Evolutionary conservation across 1,140 invertebrate genomes (phyloP).

Genomic region (Dendroctonus ponderosae): DNA sequence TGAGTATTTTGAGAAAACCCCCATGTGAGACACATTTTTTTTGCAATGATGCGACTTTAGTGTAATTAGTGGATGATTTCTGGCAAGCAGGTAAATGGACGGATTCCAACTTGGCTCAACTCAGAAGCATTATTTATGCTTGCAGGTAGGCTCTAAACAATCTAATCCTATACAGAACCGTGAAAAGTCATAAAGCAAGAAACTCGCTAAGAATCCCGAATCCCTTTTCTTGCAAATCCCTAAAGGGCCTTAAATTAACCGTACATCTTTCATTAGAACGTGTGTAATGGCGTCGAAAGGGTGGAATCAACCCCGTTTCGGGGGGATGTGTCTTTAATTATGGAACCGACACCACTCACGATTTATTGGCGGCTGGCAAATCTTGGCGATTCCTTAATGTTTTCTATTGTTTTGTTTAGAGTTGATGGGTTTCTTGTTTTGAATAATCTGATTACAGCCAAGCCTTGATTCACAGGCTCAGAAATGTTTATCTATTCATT

Average conservation of each 20-base stretch:
- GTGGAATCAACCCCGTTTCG: slow-evolving; percentile 26
- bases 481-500: too few relatives aligned
- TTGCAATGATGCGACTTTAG: too few relatives aligned
- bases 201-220: slow-evolving; percentile 30
- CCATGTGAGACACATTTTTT: too few relatives aligned
- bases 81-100: not conserved
- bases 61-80: too few relatives aligned
- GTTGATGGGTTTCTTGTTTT: too few relatives aligned
- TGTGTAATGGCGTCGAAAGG: slow-evolving; percentile 35
- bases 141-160: slow-evolving; percentile 22
- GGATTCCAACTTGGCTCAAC: not conserved
- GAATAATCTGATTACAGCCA: too few relatives aligned
- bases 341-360: slow-evolving; percentile 34
- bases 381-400: slow-evolving; percentile 22
- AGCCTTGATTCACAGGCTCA: too few relatives aligned
- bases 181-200: slow-evolving; percentile 34
- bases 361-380: slow-evolving; percentile 30
- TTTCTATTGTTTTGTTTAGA: slow-evolving; percentile 4
- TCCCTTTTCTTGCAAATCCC: slow-evolving; percentile 34
- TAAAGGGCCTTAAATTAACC: slow-evolving; percentile 35
- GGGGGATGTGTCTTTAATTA: slow-evolving; percentile 32
- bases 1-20: too few relatives aligned
- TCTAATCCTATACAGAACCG: slow-evolving; percentile 24
- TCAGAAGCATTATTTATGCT: slow-evolving; percentile 2
- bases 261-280: slow-evolving; percentile 37